Base-by-base conservation (phyloP, 2,113 vertebrate species). In the Gorsachius goisagi region DNA sequence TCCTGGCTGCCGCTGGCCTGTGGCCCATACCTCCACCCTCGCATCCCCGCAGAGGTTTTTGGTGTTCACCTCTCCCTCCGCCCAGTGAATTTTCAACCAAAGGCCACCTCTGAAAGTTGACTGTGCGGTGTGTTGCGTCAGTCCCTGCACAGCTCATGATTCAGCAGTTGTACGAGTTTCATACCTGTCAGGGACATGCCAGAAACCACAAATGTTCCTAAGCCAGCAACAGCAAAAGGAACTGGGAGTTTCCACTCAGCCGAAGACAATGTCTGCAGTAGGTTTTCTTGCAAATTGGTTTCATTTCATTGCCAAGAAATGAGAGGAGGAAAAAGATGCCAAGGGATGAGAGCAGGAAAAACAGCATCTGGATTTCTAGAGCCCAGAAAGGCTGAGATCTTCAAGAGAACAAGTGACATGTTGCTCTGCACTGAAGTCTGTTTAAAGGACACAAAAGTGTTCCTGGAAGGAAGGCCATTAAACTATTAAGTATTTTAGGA, bases 201-300 rank as follows among this genome's bases (percentile, higher is more conserved):
- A 95, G 94, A 91, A 97, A 95, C 91, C 87, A 81, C 96, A 90
- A 81, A 55, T 53, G 92, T 67, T 96, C 92, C 79, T n/a, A 39
- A 88, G 78, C 88, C 90, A 93, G 80, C 76, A 93, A 44, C 85
- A 93, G 88, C 89, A 93, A 59, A 78, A 96, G 76, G 79, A 95
- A 62, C 83, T 52, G 83, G 62, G 90, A 92, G 73, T 78, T 95
- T 53, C 83, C 50, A 45, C 37, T 66, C 74, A 52, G 92, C 45
- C 6, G 12, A 91, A 81, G 71, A 89, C 77, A 62, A 23, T 23
- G 37, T 81, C 80, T 89, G 86, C 80, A 79, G 45, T 58, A 88
- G 41, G 37, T 89, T 86, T 86, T 55, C 71, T 80, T 88, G 89
- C 21, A 52, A 85, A 92, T 91, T 64, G 35, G 74, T 76, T 85